phyloP scores from a whole-genome alignment of 2,797 vertebrate species.

The Psittacula echo region DNA sequence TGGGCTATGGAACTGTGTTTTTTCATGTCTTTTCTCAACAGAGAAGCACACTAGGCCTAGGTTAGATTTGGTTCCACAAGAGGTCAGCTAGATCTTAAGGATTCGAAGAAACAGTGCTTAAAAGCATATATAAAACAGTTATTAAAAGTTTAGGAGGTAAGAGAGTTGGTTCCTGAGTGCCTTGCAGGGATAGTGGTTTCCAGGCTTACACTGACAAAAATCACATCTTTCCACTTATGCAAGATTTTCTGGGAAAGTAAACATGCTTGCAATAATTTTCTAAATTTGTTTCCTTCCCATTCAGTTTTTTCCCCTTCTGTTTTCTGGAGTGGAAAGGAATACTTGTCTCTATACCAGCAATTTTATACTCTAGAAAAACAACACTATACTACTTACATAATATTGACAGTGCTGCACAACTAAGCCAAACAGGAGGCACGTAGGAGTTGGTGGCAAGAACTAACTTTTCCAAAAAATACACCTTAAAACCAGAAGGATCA shows the following conservation, averaged over 20 bases:
- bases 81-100: neutral
- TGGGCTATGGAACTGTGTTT: neutral
- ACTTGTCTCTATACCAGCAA: neutral
- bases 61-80: neutral
- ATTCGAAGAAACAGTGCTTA: neutral
- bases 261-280: neutral
- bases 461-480: neutral
- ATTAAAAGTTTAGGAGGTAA: neutral
- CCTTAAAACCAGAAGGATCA: neutral
- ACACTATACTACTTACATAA: neutral
- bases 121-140: neutral
- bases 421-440: neutral
- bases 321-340: neutral
- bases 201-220: neutral
- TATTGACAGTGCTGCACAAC: neutral
- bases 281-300: neutral
- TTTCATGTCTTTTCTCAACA: neutral
- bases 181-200: neutral
- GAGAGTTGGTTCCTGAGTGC: neutral
- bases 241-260: neutral
- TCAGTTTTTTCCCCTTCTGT: neutral
- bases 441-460: neutral
- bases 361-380: neutral
- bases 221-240: neutral
- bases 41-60: neutral